Base-by-base conservation (phyloP, 30 jellyfish, hydroid and myxozoan species). In the Hydra vulgaris region DNA sequence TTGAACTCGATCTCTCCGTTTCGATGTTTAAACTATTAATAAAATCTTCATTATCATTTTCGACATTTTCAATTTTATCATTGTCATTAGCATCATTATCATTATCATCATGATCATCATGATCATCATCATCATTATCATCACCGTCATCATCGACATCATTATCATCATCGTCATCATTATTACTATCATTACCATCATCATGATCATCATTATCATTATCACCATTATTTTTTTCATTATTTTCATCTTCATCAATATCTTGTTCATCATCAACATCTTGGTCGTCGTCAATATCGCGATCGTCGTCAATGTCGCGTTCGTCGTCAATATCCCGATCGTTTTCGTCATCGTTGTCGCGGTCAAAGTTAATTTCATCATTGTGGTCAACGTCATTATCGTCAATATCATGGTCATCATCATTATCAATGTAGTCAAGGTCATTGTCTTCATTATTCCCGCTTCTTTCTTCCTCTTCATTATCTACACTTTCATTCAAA, bases 81-180 rank as follows among this genome's bases (percentile, higher is more conserved):
- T 72, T 23, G 19, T 54, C 20, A 25, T 71, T 79, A 17, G 52
- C 78, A 18, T 54, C 68, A 40, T 53, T 82, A 20, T 17, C 22
- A 21, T 82, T 81, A 52, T 27, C 86, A 72, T 82, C 81, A 26
- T 82, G 80, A 53, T 74, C 53, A 24, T 82, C 79, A 74, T 74
- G 79, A 82, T 82, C 87, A 20, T 82, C 89, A 52, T 74, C 87
- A 82, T 82, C 89, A 24, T 82, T 78, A 24, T 82, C 89, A 70
- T 81, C 77, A 70, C 0, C 89, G 21, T 53, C 79, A 25, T 74
- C 87, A 23, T 66, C 89, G 27, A 71, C 87, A 26, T 74, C 89
- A 7, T 74, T 88, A 27, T 83, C 91, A 56, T 74, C 88, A 74
- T 66, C 82, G 21, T 74, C 83, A 53, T 83, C 91, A 56, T 74